Evolutionary conservation across 2,113 vertebrate species (phyloP).

Genomic region (Perccottus glenii): DNA sequence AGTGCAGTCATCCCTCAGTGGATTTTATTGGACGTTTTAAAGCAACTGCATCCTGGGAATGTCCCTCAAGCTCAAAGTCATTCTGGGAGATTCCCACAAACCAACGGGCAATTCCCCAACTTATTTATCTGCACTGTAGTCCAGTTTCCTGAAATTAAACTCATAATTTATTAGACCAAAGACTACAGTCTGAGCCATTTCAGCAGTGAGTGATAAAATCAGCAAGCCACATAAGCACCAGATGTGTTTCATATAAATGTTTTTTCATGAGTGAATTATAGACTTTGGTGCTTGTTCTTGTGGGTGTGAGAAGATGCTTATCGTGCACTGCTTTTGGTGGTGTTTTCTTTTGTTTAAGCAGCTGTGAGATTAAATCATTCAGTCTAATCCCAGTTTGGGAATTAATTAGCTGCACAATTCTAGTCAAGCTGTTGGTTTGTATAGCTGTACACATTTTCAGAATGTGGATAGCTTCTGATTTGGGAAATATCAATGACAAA

Average conservation of each 20-base stretch:
- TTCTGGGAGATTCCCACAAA: constrained; percentile 74
- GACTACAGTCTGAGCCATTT: constrained; percentile 20
- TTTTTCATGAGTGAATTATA: constrained; percentile 41
- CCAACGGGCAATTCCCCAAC: constrained; percentile 63
- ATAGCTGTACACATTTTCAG: background rate
- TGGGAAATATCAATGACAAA: background rate
- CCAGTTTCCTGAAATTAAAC: constrained; percentile 20
- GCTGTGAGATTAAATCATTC: background rate
- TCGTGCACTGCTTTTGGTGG: background rate
- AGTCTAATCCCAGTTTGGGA: background rate
- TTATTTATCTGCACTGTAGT: constrained; percentile 50
- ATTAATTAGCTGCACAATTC: background rate
- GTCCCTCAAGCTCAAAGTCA: constrained; percentile 63
- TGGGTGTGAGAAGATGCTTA: constrained; percentile 1
- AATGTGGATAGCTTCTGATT: background rate
- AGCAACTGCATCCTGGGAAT: constrained; percentile 71
- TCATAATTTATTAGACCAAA: constrained; percentile 32
- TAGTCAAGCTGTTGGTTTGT: background rate
- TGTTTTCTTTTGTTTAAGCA: constrained; percentile 5
- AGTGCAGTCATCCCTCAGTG: constrained; percentile 19
- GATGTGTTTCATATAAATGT: background rate
- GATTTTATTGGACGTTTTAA: constrained; percentile 52
- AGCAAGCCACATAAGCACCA: background rate
- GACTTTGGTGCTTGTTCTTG: background rate
- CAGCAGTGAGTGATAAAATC: constrained; percentile 13